These are phyloP conservation scores for Numenius arquata DNA, from an alignment of 2,113 vertebrate genomes.

Conservation along the genomic window DNA sequence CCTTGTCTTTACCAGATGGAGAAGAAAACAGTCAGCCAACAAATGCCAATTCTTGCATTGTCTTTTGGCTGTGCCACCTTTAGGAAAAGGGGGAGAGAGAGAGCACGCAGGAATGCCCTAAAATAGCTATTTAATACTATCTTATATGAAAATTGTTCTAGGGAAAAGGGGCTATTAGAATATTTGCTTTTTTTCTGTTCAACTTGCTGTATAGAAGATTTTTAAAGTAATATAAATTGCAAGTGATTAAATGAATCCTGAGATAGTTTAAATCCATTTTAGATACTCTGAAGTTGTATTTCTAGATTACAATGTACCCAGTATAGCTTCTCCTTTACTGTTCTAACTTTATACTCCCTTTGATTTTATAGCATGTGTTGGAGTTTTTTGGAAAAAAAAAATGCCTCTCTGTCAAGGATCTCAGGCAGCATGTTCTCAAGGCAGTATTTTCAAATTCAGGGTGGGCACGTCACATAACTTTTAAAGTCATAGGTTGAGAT, in stretches of 20 bases:
- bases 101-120: accelerated
- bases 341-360: not conserved
- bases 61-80: conserved; percentile 9
- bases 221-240: conserved; percentile 62
- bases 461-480: not conserved
- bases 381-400: not conserved
- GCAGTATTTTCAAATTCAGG: conserved; percentile 15
- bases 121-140: not conserved
- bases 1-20: not conserved
- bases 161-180: conserved; percentile 14
- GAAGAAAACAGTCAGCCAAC: not conserved
- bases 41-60: not conserved
- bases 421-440: conserved; percentile 18
- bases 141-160: not conserved
- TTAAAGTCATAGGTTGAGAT: not conserved
- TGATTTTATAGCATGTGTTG: not conserved
- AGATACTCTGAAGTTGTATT: conserved; percentile 16
- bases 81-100: not conserved
- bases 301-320: not conserved
- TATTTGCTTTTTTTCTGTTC: conserved; percentile 51
- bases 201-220: conserved; percentile 49
- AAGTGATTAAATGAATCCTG: conserved; percentile 25
- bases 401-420: not conserved
- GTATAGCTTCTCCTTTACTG: not conserved
- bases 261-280: conserved; percentile 41